Conservation (phyloP, 1,140 invertebrate species). For the Musca vetustissima region DNA sequence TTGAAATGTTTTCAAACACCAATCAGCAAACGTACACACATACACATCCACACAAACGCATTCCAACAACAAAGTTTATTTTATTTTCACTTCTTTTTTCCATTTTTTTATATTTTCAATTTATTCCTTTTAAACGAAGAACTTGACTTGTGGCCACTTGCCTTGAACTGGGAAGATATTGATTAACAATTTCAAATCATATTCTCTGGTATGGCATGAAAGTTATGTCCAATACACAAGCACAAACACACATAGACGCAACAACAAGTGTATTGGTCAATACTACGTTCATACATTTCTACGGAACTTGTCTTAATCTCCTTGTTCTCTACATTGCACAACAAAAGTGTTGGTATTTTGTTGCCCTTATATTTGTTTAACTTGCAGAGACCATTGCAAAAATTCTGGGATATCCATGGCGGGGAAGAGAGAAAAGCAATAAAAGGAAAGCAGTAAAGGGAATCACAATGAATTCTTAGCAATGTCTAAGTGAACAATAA, state of each 20-base stretch:
- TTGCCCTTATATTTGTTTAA: no score
- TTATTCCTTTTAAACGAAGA: slow-evolving; percentile 1
- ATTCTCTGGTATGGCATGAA: background rate
- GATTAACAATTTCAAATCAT: slow-evolving; percentile 22
- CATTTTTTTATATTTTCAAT: background rate
- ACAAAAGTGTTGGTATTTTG: no score
- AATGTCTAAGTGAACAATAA: no score
- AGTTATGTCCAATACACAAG: background rate
- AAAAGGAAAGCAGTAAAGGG: no score
- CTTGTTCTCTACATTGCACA: no score
- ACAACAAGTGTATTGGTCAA: background rate
- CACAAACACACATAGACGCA: background rate
- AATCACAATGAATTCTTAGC: no score
- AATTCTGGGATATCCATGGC: no score
- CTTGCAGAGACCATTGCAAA: no score
- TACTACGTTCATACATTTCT: background rate
- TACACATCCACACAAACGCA: background rate
- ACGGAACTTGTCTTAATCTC: background rate
- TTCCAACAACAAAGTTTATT: background rate
- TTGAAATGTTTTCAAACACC: slow-evolving; percentile 16
- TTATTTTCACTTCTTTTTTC: background rate
- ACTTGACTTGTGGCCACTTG: slow-evolving; percentile 20
- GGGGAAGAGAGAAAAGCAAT: no score
- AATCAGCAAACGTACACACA: background rate
- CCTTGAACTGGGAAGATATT: slow-evolving; percentile 17